Evolutionary conservation across 2,113 vertebrate genomes (phyloP).

Genomic region (Phalacrocorax pelagicus): DNA sequence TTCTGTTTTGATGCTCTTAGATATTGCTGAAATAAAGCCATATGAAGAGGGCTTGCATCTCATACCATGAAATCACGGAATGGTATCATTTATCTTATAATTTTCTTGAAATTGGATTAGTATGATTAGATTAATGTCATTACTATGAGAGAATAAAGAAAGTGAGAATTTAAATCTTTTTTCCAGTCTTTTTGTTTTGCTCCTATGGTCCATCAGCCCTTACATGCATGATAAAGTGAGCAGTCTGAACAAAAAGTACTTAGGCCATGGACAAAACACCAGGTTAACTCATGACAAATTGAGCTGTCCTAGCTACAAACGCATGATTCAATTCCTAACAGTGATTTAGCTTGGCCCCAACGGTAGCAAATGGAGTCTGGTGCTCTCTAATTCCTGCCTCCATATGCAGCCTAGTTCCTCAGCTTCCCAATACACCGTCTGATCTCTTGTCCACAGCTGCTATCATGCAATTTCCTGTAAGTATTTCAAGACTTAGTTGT

Average conservation of each 20-base stretch:
- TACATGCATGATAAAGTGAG: neutral
- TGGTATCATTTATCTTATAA: neutral
- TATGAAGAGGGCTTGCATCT: neutral
- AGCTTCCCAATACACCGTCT: neutral
- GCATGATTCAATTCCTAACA: neutral
- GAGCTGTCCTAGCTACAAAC: neutral
- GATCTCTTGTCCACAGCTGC: neutral
- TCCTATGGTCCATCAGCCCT: neutral
- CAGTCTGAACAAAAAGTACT: neutral
- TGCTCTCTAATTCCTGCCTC: neutral
- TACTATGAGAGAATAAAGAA: neutral
- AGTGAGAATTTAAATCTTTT: neutral
- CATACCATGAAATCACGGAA: neutral
- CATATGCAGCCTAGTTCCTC: fast-evolving
- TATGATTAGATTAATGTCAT: neutral
- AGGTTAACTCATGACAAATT: neutral
- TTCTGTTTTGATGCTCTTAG: neutral
- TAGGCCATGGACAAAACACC: neutral
- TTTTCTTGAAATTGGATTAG: neutral
- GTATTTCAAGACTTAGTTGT: neutral
- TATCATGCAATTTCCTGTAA: neutral
- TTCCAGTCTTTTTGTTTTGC: neutral
- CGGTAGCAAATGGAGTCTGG: neutral
- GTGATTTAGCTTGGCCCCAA: neutral
- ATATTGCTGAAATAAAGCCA: neutral